Base-by-base conservation (phyloP, 2,888 invertebrate genomes). In the Melinaea marsaeus region DNA sequence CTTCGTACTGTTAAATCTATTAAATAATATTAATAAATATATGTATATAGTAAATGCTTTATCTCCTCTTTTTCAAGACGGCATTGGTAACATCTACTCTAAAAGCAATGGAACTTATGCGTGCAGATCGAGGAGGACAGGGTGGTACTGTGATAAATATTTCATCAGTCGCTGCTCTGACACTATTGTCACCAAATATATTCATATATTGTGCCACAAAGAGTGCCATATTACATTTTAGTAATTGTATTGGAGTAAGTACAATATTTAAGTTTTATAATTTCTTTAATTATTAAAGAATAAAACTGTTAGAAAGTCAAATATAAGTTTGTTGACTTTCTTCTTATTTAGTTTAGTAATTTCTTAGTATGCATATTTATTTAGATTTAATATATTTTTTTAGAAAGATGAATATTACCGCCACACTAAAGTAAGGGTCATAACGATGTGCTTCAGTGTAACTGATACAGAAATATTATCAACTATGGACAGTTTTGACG, bases 401-500 rank as follows among this genome's bases (percentile, higher is more conserved):
- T 60, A 79, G 80, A 61, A 64, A 55, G 72, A 78, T 13, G 65
- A 70, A 7, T 76, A 75, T 45, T 79, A 73, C 57, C 61, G 62
- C 2, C 70, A 65, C 37, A 78, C 75, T 2, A 76, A 77, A 5
- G 79, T 80, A 3, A 72, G 80, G 22, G 75, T 80, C 7, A 37
- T 81, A 4, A 70, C 79, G 0, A 58, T 81, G 1, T 80, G 79
- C 55, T 77, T 76, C 48, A 77, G 78, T 4, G 69, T 70, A 1
- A 80, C 80, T 0, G 68, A 75, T 46, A 78, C 79, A 78, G 63
- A 48, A 13, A 48, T 48, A n/a, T n/a, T 48, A 13, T 2, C 48
- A 11, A 13, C n/a, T 48, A 48, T 48, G 48, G 22, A 22, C 13
- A 48, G 48, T 13, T 48, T 48, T 48, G 48, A 48, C 22, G 48